phyloP scores from a whole-genome alignment of 1,140 invertebrate species.

The Heliconius hewitsoni region DNA sequence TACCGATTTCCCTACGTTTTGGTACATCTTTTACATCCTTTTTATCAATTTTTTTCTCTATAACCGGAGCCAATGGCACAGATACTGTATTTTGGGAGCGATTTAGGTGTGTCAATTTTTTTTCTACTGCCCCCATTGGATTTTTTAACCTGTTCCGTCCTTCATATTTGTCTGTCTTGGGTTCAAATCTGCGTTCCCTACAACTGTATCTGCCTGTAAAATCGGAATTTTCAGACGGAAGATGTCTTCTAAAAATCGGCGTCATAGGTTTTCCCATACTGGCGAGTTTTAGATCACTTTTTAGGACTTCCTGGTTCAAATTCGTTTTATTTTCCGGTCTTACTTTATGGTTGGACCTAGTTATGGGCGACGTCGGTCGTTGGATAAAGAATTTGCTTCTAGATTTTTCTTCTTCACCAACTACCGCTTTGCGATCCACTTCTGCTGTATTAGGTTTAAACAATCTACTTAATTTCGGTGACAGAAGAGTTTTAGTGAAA shows the following conservation, averaged over 20 bases:
- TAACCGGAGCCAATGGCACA: constrained; percentile 36
- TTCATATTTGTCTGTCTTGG: constrained; percentile 57
- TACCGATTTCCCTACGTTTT: constrained; percentile 56
- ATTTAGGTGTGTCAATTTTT: constrained; percentile 47
- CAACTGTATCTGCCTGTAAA: constrained; percentile 71
- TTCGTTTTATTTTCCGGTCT: constrained; percentile 51
- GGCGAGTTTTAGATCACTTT: constrained; percentile 67
- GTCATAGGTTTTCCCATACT: constrained; percentile 76
- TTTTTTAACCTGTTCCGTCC: constrained; percentile 52
- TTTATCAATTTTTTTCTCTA: constrained; percentile 44
- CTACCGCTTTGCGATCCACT: constrained; percentile 49
- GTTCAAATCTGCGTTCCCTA: constrained; percentile 54
- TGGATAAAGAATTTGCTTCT: constrained; percentile 72
- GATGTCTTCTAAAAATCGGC: constrained; percentile 68
- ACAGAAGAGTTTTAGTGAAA: constrained; percentile 72
- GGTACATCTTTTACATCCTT: constrained; percentile 35
- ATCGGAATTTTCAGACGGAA: constrained; percentile 52
- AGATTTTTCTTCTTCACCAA: constrained; percentile 58
- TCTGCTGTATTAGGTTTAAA: constrained; percentile 65
- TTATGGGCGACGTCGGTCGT: constrained; percentile 53
- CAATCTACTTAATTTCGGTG: constrained; percentile 72
- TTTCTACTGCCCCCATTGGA: constrained; percentile 42
- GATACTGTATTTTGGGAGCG: constrained; percentile 37
- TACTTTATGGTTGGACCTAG: constrained; percentile 52
- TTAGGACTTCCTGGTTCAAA: constrained; percentile 49